phyloP scores from a whole-genome alignment of 2,888 invertebrate genomes.

The Sesia apiformis region DNA sequence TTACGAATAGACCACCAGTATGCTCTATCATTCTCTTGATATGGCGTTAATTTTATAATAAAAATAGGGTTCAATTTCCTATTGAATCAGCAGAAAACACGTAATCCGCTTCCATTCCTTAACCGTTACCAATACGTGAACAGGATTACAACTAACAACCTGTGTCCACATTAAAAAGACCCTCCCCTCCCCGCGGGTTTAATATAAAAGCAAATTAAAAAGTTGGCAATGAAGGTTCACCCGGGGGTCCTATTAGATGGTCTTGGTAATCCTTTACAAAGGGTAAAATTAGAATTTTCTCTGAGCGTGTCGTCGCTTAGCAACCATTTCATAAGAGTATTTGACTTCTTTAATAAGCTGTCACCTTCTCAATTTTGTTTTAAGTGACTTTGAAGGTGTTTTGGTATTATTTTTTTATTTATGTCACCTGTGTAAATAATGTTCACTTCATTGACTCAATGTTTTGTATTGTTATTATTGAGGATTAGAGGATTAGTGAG shows the following conservation, averaged over 20 bases:
- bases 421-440: too few relatives aligned
- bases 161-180: neutral
- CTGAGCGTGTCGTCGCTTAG: constrained; percentile 52
- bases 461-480: too few relatives aligned
- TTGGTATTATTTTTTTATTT: too few relatives aligned
- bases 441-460: too few relatives aligned
- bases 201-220: neutral
- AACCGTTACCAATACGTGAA: constrained; percentile 1
- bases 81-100: neutral
- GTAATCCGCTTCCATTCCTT: neutral
- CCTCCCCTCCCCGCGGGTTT: neutral
- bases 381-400: too few relatives aligned
- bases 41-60: too few relatives aligned
- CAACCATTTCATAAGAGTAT: constrained; percentile 24
- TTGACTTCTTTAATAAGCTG: neutral
- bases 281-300: constrained; percentile 42
- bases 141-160: constrained; percentile 4
- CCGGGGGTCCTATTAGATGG: neutral
- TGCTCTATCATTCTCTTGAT: too few relatives aligned
- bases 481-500: too few relatives aligned
- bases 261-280: constrained; percentile 18
- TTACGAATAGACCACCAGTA: too few relatives aligned
- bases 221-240: neutral
- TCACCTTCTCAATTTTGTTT: neutral
- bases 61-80: too few relatives aligned